phyloP scores from a whole-genome alignment of 1,140 invertebrate species.

The Brachionus sp. region DNA sequence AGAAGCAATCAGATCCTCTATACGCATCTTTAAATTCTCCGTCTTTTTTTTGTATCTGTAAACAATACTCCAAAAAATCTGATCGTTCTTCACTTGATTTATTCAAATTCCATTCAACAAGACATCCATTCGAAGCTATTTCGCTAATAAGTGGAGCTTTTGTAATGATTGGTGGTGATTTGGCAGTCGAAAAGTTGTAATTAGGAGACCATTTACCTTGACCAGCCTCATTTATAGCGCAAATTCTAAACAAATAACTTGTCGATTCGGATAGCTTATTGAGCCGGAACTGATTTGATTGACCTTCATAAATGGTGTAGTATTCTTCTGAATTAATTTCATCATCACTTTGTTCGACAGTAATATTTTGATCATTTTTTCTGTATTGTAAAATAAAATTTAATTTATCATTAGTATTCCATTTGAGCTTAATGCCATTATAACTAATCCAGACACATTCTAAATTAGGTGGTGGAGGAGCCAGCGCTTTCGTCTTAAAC shows the following conservation, averaged over 20 bases:
- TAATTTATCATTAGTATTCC: constrained; percentile 58
- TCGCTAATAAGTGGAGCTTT: constrained; percentile 62
- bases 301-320: constrained; percentile 69
- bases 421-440: constrained; percentile 78
- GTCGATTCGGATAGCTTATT: constrained; percentile 74
- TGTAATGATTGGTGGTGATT: constrained; percentile 72
- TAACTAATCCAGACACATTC: constrained; percentile 70
- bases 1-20: constrained; percentile 67
- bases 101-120: background rate
- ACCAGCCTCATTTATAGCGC: constrained; percentile 75
- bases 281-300: constrained; percentile 71
- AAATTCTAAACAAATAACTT: constrained; percentile 75
- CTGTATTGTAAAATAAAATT: background rate
- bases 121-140: background rate
- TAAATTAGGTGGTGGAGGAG: constrained; percentile 71
- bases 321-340: background rate
- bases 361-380: background rate
- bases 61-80: background rate
- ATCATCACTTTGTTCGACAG: background rate
- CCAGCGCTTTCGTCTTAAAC: constrained; percentile 70
- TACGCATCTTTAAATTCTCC: constrained; percentile 61
- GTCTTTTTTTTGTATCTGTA: constrained; percentile 46
- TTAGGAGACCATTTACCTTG: constrained; percentile 72
- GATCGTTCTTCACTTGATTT: background rate
- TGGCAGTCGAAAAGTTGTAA: constrained; percentile 67